A percentile compares a stretch with the other conserved stretches of the same genome.
Evolutionary conservation across 1,140 invertebrate species (phyloP).

Genomic region (Augochlora pura): DNA sequence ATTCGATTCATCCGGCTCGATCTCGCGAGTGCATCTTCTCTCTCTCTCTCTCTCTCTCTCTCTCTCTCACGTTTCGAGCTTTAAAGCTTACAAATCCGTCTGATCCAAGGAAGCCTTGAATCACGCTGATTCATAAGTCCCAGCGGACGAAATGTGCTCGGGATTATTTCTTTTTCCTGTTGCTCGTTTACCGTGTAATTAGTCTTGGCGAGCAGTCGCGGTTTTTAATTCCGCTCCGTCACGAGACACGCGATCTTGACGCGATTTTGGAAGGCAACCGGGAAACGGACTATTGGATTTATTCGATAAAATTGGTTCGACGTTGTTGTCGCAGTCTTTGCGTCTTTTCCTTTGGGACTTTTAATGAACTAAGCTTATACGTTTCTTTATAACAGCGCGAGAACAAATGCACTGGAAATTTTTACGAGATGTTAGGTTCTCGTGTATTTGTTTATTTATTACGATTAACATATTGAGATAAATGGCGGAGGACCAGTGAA

Average conservation of each 20-base stretch:
- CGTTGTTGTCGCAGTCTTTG: too few species aligned
- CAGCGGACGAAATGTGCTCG: not conserved
- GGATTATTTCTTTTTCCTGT: too few species aligned
- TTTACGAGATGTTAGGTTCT: too few species aligned
- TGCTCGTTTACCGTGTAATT: not conserved
- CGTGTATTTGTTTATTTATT: too few species aligned
- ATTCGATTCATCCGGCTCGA: slow-evolving; percentile 1
- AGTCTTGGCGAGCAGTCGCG: not conserved
- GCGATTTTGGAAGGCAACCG: not conserved
- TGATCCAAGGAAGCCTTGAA: not conserved
- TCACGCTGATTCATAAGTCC: slow-evolving; percentile 31
- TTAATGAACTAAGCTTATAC: too few species aligned
- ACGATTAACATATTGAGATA: too few species aligned
- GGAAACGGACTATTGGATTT: not conserved
- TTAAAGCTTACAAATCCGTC: not conserved
- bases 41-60: too few species aligned
- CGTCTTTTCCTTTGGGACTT: too few species aligned
- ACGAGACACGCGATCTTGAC: not conserved
- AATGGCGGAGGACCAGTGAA: too few species aligned
- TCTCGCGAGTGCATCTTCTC: slow-evolving; percentile 12
- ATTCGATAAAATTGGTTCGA: not conserved
- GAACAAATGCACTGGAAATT: too few species aligned
- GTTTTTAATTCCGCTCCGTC: not conserved
- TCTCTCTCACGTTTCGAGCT: not conserved
- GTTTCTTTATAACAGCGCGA: too few species aligned